Percentiles rank a stretch among this genome's conserved stretches.
phyloP scores from a whole-genome alignment of 2,888 invertebrate species.

The Rhagophthalmus giganteus region DNA sequence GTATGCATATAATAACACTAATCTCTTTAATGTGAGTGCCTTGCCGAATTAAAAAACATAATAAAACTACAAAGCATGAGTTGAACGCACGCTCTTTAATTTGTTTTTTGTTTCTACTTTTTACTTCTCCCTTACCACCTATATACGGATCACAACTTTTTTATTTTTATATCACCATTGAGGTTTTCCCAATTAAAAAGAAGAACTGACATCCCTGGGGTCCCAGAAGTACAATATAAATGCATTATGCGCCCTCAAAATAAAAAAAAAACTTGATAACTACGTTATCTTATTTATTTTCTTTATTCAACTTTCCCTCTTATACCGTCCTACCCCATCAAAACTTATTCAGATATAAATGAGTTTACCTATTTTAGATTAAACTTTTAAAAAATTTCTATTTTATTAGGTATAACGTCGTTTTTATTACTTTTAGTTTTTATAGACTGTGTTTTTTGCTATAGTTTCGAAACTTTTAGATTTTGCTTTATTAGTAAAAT shows the following conservation, averaged over 20 bases:
- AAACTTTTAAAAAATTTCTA: too few species aligned
- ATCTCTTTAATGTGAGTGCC: constrained; percentile 30
- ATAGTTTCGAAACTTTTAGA: too few species aligned
- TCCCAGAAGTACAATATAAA: constrained; percentile 36
- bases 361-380: too few species aligned
- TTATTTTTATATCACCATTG: constrained; percentile 55
- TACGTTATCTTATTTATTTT: constrained; percentile 26
- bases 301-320: constrained; percentile 17
- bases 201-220: constrained; percentile 38
- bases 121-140: constrained; percentile 49
- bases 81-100: constrained; percentile 36
- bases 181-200: constrained; percentile 55
- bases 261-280: constrained; percentile 29
- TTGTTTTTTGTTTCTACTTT: constrained; percentile 38
- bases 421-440: too few species aligned
- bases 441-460: too few species aligned
- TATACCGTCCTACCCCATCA: too few species aligned
- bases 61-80: constrained; percentile 29
- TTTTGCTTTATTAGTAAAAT: too few species aligned
- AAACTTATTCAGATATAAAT: too few species aligned
- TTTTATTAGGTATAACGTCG: too few species aligned
- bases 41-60: constrained; percentile 29
- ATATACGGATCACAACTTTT: constrained; percentile 50
- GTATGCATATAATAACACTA: constrained; percentile 35
- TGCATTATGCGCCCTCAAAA: constrained; percentile 37